Base-by-base conservation (phyloP, 2,888 invertebrate genomes). In the Epinotia ramella region DNA sequence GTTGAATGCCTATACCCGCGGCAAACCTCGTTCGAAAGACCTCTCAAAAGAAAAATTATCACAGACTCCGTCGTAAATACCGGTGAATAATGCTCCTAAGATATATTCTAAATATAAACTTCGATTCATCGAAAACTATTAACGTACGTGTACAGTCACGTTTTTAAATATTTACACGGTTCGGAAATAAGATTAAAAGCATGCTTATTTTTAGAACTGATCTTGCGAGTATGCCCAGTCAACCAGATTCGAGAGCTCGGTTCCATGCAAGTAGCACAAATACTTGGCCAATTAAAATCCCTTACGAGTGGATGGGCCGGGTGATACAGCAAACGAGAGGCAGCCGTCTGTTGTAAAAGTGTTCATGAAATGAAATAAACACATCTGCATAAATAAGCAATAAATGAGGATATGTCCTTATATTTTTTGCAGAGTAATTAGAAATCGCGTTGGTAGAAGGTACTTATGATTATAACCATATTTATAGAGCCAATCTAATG, bases 11-110 rank as follows among this genome's bases (percentile, higher is more conserved):
- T 1, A 20, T 20, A 20, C 20, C n/a, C n/a, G n/a, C n/a, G n/a
- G 3, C 3, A 13, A 28, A 0, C 6, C 5, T 16, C 28, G 20
- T 60, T 60, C 28, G 46, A 40, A 28, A 24, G 56, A 49, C 49
- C 20, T 20, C 65, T 59, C 44, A 46, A 59, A 44, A 72, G 13
- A 59, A 72, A 72, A 72, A 72, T 49, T 7, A 49, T 73, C 65
- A 28, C 57, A 57, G 57, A 9, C 46, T 64, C 20, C 56, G 20
- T 24, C 40, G 64, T 46, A 69, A 60, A 49, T 44, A 64, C 64
- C 71, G 6, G 7, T 56, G 44, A 68, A 24, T 59, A 20, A 44
- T 5, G 20, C 2, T 68, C n/a, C 9, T 13, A 33, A 16, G 44
- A 16, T 7, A 53, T 12, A 46, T 46, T 46, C 3, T 3, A 46